Base-by-base conservation (phyloP, 1,140 invertebrate genomes). In the Dryas iulia region DNA sequence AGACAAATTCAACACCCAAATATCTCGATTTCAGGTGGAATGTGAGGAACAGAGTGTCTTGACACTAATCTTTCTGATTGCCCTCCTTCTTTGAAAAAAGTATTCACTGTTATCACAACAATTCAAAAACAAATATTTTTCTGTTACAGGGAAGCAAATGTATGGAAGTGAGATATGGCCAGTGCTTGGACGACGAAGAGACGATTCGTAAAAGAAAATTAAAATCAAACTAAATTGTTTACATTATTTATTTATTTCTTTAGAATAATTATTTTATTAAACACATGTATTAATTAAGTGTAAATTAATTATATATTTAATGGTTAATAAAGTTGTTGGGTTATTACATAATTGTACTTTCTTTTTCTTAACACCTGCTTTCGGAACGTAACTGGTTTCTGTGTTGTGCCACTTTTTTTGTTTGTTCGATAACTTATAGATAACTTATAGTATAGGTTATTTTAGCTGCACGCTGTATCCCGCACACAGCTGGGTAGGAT, bases 131-230 rank as follows among this genome's bases (percentile, higher is more conserved):
- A 1, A 1, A 30, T 11, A 6, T 23, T 35, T 76, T 71, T 79
- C 68, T 72, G 60, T 91, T 86, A 28, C 86, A 92, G 92, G 92
- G 92, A 71, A 91, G 89, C 79, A 91, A 91, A 83, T 92, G 90
- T 54, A 87, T 92, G 85, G 90, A 91, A 70, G 88, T 92, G 4
- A 77, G 92, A 54, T 92, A 92, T 74, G 92, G 92, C 0, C 87
- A 92, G 60, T 85, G 89, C 23, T 72, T 92, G 12, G 84, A 91
- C 39, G 87, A 91, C 62, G 83, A 90, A 73, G 82, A 89, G 72
- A 87, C 81, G 6, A 83, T 82, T 25, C 69, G 70, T 12, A 72
- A 72, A 14, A 83, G 75, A 57, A 91, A 89, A 79, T 65, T 88
- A 35, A 80, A 80, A 58, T 23, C 59, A 14, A 28, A 53, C 53